Base-by-base conservation (phyloP, 2,113 vertebrate species). In the Casuarius casuarius region DNA sequence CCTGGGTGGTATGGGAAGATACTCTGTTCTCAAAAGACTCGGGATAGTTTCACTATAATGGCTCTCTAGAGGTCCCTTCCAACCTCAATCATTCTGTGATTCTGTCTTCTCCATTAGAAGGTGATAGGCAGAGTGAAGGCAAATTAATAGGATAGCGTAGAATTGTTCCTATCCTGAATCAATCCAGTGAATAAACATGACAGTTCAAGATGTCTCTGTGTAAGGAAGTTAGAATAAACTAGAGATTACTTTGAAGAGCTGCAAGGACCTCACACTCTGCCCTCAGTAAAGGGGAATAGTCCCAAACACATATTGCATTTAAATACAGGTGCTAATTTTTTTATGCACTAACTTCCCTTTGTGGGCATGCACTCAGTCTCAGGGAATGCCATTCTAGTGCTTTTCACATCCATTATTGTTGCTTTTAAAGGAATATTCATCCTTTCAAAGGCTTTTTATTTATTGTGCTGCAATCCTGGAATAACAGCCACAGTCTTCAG, bases 381-480 rank as follows among this genome's bases (percentile, higher is more conserved):
- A 77, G 81, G 81, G 58, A 96, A 93, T 96, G 92, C 87, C 71
- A 25, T 93, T 96, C 79, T 83, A 44, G 56, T 66, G 33, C 72
- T 92, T 95, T 96, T 86, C 31, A 54, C 84, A 87, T 71, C 40
- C 12, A n/a, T 51, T 89, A 80, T 56, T 84, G 59, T 54, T 77
- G 25, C 44, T 83, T 79, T 44, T 83, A 79, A 96, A 86, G 81
- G 54, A 87, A 62, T 38, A 49, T 56, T 46, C 10, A 21, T 52
- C 65, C 17, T 92, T 96, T 84, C 74, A 90, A 54, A 59, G 6
- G 26, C 26, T 75, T 83, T 90, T 56, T 61, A 23, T 95, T 96
- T 91, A 22, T 73, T 86, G 22, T 81, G n/a, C 38, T 81, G n/a
- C 19, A 52, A 42, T 90, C n/a, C 51, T 84, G 38, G 46, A 63